A percentile compares a stretch with the other conserved stretches of the same genome.
Conservation (phyloP, 2,113 vertebrate species). For the Spermophilus dauricus region DNA sequence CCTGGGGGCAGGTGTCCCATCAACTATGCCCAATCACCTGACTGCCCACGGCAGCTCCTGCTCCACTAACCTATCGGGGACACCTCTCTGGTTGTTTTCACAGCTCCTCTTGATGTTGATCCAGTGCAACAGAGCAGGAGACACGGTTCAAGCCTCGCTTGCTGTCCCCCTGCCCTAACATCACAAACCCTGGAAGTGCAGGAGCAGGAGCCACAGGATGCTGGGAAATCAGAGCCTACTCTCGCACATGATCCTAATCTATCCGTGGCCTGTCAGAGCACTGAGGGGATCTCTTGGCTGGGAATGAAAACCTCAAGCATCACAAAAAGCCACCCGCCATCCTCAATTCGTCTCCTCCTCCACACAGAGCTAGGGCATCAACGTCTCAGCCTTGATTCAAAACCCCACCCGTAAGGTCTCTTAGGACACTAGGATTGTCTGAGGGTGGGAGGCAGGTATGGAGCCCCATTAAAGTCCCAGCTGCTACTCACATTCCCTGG, state of each 20-base stretch:
- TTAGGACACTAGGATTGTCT: accelerated
- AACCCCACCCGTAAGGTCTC: neutral
- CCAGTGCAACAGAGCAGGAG: neutral
- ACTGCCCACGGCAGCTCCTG: neutral
- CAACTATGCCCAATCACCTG: too few species aligned
- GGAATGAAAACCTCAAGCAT: neutral
- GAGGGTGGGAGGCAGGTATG: neutral
- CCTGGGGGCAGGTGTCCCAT: too few species aligned
- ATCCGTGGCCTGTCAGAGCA: neutral
- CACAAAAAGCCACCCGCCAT: neutral
- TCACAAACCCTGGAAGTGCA: neutral
- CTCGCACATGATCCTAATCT: neutral
- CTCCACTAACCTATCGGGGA: neutral
- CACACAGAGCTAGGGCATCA: neutral
- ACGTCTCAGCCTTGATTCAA: neutral
- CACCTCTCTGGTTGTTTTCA: neutral
- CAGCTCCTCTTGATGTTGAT: neutral
- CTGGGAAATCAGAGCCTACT: neutral
- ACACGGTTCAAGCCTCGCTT: neutral
- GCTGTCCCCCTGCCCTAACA: neutral
- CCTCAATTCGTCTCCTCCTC: accelerated
- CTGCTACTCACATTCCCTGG: too few species aligned
- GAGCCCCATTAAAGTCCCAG: neutral
- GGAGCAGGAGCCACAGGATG: neutral
- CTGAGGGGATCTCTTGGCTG: neutral